phyloP scores from a whole-genome alignment of 2,888 invertebrate species.

The Ferdinandea cuprea region DNA sequence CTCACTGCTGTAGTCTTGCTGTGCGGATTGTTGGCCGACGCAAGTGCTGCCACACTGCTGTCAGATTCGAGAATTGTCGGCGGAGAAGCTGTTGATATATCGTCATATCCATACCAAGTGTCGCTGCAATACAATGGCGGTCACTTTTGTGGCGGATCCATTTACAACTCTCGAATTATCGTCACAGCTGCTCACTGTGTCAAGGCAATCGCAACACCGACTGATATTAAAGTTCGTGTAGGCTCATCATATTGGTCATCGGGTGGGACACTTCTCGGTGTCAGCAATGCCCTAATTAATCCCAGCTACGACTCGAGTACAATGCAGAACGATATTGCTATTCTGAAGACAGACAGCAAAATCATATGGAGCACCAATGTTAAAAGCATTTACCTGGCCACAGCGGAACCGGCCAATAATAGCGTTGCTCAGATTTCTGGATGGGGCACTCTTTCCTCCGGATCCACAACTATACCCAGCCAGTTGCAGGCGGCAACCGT shows the following conservation, averaged over 20 bases:
- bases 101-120: conserved; percentile 82
- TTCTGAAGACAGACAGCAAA: conserved; percentile 80
- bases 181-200: conserved; percentile 83
- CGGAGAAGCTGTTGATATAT: conserved; percentile 81
- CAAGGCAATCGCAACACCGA: conserved; percentile 68
- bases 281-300: conserved; percentile 78
- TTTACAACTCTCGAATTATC: conserved; percentile 79
- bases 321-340: conserved; percentile 82
- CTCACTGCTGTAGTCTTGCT: neutral
- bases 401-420: conserved; percentile 76
- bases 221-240: conserved; percentile 79
- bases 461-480: conserved; percentile 67
- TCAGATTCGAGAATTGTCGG: conserved; percentile 82
- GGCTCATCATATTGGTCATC: conserved; percentile 79
- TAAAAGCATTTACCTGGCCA: conserved; percentile 77
- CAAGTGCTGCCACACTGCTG: conserved; percentile 75
- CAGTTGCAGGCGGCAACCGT: conserved; percentile 75
- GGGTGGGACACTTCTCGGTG: conserved; percentile 81
- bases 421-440: conserved; percentile 79
- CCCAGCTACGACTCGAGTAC: conserved; percentile 78
- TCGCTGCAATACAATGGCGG: conserved; percentile 80
- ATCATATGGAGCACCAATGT: conserved; percentile 75
- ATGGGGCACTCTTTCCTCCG: conserved; percentile 80
- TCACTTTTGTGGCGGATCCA: conserved; percentile 83
- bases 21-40: conserved; percentile 69